Percentiles rank a stretch among this genome's conserved stretches.
phyloP scores from a whole-genome alignment of 1,140 invertebrate genomes.

The Lepidurus apus region DNA sequence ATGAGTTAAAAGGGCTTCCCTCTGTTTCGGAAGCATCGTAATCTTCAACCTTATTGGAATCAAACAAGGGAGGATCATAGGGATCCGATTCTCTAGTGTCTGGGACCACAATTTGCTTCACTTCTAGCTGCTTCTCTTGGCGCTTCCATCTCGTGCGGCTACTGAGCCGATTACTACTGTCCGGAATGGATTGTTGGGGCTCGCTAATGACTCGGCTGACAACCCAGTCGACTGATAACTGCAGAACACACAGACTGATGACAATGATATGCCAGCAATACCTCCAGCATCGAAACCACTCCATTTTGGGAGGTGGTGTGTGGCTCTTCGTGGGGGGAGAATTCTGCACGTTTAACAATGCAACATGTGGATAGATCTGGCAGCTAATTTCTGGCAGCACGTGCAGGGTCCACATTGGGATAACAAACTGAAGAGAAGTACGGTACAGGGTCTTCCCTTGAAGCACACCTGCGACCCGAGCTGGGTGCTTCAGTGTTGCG shows the following conservation, averaged over 20 bases:
- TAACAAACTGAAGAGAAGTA: neutral
- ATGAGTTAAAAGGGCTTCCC: neutral
- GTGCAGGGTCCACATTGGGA: neutral
- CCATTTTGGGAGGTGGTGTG: neutral
- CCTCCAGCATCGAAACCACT: neutral
- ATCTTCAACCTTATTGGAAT: neutral
- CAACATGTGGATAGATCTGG: neutral
- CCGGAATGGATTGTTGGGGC: neutral
- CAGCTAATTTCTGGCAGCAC: neutral
- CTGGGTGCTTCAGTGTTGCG: neutral
- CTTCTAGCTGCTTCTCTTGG: neutral
- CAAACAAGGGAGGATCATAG: neutral
- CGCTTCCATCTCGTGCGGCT: neutral
- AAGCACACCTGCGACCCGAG: neutral
- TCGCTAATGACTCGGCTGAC: neutral
- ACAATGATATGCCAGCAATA: neutral
- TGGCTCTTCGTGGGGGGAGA: neutral
- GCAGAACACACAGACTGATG: neutral
- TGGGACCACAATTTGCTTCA: neutral
- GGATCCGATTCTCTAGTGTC: neutral
- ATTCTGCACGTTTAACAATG: neutral
- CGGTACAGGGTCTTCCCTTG: neutral
- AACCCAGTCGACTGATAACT: neutral
- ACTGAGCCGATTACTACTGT: neutral
- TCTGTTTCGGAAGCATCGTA: neutral